Base-by-base conservation (phyloP, 1,140 invertebrate species). In the Lordiphosa stackelbergi region DNA sequence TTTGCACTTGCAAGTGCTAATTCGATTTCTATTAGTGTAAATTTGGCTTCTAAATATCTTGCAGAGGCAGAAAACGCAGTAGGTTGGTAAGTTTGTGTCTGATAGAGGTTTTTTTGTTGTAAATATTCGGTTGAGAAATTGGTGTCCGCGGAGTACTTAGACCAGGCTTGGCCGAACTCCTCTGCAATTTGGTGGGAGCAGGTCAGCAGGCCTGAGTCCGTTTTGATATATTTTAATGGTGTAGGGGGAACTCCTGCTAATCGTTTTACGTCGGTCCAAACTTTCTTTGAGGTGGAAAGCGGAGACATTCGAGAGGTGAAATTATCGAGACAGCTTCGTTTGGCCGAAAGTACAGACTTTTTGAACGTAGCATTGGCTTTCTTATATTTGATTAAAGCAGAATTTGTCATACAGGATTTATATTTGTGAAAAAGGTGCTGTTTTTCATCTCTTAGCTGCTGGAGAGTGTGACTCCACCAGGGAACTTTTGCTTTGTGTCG, bases 321-420 rank as follows among this genome's bases (percentile, higher is more conserved):
- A 9, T 65, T 53, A 34, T 60, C 37, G 5, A 57, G 43, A 12
- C 19, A 55, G 5, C 41, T 37, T 9, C 9, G 35, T 5, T 28
- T 28, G 24, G 24, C 24, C 24, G 24, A 28, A 28, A 28, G 24
- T 6, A 28, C 24, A 36, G 47, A 11, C 28, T 52, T 55, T 52
- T 53, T 60, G 19, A 60, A 53, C 6, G 16, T 16, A 0, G 63
- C 64, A 31, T 52, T 55, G 5, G 45, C 47, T 55, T 57, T 69
- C 55, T 64, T 55, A 16, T 59, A 56, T 5, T 42, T 40, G 4
- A 59, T 53, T 7, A 68, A 16, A n/a, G 4, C 8, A 31, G 22
- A 34, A 10, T 12, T 58, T 41, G 19, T 12, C 11, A 12, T 48
- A 3, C 11, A 24, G 9, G 16, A 37, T 38, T 16, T 47, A 28